These are phyloP conservation scores for Platysternon megacephalum DNA, from an alignment of 2,113 vertebrate genomes.

Conservation along the genomic window DNA sequence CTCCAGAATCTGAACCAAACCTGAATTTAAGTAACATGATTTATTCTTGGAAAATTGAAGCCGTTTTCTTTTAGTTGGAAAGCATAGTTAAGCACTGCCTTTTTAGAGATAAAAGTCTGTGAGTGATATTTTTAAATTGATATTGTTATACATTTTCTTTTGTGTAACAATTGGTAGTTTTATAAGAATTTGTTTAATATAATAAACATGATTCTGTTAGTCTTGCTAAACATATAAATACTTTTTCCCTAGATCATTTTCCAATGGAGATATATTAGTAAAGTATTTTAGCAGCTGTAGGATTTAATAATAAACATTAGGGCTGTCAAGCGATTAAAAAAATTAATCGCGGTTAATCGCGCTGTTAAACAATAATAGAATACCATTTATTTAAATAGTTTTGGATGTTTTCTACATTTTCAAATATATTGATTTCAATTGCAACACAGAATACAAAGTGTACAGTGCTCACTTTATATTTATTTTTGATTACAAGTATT, in stretches of 20 bases:
- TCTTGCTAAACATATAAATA: neutral
- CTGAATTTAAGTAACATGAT: neutral
- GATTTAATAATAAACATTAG: neutral
- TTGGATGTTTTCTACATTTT: too few relatives aligned
- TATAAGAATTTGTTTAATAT: neutral
- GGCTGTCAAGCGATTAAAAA: too few relatives aligned
- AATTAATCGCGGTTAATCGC: too few relatives aligned
- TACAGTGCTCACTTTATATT: too few relatives aligned
- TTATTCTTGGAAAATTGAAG: neutral
- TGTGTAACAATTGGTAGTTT: neutral
- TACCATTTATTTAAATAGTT: too few relatives aligned
- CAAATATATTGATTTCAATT: too few relatives aligned
- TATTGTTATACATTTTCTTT: neutral
- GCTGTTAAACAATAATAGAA: too few relatives aligned
- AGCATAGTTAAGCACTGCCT: neutral
- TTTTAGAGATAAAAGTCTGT: neutral
- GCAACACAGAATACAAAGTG: too few relatives aligned
- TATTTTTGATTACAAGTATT: too few relatives aligned
- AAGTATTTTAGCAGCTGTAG: neutral
- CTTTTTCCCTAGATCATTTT: neutral
- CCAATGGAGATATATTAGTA: neutral
- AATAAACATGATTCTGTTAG: neutral
- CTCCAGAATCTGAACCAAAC: neutral
- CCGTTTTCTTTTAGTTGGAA: constrained; percentile 6
- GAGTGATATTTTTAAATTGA: constrained; percentile 1